Evolutionary conservation across 1,140 invertebrate genomes (phyloP).

Genomic region (Oryzaephilus surinamensis): DNA sequence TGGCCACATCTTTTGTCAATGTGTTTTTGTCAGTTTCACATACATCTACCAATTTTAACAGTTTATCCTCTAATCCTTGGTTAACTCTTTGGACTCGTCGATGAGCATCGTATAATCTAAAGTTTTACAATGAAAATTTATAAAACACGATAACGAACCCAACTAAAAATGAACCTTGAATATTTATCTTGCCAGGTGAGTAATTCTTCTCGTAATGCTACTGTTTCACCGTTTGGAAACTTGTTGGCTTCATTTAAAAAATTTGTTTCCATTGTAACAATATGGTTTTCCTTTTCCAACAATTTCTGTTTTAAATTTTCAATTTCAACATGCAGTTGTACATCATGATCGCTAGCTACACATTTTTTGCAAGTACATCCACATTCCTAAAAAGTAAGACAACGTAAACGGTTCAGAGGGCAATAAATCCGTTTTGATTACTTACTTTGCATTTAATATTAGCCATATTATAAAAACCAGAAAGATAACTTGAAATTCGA

Average conservation of each 20-base stretch:
- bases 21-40: conserved; percentile 84
- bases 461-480: too few relatives aligned
- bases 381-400: conserved; percentile 47
- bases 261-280: conserved; percentile 74
- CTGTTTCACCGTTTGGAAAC: conserved; percentile 57
- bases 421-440: not conserved
- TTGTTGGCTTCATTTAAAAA: conserved; percentile 72
- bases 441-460: conserved; percentile 20
- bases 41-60: conserved; percentile 84
- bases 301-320: conserved; percentile 74
- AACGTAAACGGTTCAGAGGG: too few relatives aligned
- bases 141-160: not conserved
- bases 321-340: conserved; percentile 76
- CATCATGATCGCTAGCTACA: conserved; percentile 38
- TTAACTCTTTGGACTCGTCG: conserved; percentile 91
- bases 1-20: conserved; percentile 77
- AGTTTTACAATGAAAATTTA: conserved; percentile 20
- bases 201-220: conserved; percentile 74
- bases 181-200: conserved; percentile 85
- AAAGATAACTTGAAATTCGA: too few relatives aligned
- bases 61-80: conserved; percentile 89
- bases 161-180: conserved; percentile 49
- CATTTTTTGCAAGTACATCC: conserved; percentile 45
- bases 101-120: conserved; percentile 81
- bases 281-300: conserved; percentile 68